Conservation (phyloP, 2,797 vertebrate species). For the Xerus rutilus region DNA sequence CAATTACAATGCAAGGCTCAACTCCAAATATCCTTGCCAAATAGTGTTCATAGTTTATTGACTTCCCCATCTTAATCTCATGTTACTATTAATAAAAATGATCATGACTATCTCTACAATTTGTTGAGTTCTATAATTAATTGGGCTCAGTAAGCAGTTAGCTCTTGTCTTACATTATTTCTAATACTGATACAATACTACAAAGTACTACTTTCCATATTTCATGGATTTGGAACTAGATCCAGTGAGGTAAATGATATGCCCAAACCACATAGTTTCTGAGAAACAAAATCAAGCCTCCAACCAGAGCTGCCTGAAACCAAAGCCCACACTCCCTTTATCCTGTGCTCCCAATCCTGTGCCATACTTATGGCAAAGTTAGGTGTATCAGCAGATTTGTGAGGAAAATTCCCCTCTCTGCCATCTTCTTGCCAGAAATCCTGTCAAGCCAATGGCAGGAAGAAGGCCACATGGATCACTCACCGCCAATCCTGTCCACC, state of each 20-base stretch:
- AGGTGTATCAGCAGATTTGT: neutral
- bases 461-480: neutral
- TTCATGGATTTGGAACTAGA: neutral
- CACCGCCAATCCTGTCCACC: neutral
- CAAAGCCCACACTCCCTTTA: neutral
- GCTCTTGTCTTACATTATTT: neutral
- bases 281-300: conserved; percentile 20
- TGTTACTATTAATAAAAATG: neutral
- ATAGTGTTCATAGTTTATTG: neutral
- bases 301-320: neutral
- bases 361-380: neutral
- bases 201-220: neutral
- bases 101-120: neutral
- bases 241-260: neutral
- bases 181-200: neutral
- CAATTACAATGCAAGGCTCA: neutral
- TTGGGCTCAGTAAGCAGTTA: neutral
- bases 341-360: neutral
- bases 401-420: neutral
- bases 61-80: neutral
- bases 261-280: neutral
- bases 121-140: neutral
- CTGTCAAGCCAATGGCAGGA: neutral
- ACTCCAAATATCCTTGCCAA: neutral
- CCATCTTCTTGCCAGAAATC: neutral